Evolutionary conservation across 2,113 vertebrate genomes (phyloP).

Genomic region (Triplophysa rosa): DNA sequence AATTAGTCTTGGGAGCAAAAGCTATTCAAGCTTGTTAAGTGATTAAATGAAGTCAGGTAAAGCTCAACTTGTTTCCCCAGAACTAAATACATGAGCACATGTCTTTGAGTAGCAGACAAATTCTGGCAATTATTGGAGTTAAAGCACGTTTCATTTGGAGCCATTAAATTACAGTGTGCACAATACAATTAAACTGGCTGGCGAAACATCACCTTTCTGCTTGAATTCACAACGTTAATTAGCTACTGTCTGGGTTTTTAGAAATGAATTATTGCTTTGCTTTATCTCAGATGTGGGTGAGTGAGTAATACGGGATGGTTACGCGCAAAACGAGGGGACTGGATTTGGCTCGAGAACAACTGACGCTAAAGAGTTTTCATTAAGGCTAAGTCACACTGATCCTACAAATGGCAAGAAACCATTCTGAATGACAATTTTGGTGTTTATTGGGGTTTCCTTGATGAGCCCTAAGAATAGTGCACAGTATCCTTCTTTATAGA

Average conservation of each 20-base stretch:
- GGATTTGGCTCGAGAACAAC: slow-evolving; percentile 53
- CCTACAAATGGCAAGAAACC: too few species aligned
- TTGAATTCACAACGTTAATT: slow-evolving; percentile 80
- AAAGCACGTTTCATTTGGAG: slow-evolving; percentile 70
- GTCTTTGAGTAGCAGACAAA: slow-evolving; percentile 66
- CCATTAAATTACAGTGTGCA: slow-evolving; percentile 69
- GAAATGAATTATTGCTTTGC: slow-evolving; percentile 66
- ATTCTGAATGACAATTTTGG: too few species aligned
- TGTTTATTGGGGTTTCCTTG: too few species aligned
- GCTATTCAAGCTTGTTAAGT: slow-evolving; percentile 77
- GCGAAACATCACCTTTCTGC: slow-evolving; percentile 70
- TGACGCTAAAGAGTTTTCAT: too few species aligned
- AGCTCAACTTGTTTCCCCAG: slow-evolving; percentile 72
- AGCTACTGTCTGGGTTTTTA: slow-evolving; percentile 66
- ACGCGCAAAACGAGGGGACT: slow-evolving; percentile 63
- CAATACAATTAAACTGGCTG: slow-evolving; percentile 67
- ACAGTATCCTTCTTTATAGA: too few species aligned
- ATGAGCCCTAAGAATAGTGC: too few species aligned
- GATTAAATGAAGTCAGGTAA: slow-evolving; percentile 76
- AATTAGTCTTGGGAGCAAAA: slow-evolving; percentile 77
- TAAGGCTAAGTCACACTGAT: too few species aligned
- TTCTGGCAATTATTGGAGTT: slow-evolving; percentile 63
- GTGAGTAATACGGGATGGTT: slow-evolving; percentile 66
- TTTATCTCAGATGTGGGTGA: slow-evolving; percentile 72
- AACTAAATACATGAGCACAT: slow-evolving; percentile 49